Percentiles rank a stretch among this genome's conserved stretches.
Evolutionary conservation across 2,113 vertebrate species (phyloP).

Genomic region (Cynocephalus volans): DNA sequence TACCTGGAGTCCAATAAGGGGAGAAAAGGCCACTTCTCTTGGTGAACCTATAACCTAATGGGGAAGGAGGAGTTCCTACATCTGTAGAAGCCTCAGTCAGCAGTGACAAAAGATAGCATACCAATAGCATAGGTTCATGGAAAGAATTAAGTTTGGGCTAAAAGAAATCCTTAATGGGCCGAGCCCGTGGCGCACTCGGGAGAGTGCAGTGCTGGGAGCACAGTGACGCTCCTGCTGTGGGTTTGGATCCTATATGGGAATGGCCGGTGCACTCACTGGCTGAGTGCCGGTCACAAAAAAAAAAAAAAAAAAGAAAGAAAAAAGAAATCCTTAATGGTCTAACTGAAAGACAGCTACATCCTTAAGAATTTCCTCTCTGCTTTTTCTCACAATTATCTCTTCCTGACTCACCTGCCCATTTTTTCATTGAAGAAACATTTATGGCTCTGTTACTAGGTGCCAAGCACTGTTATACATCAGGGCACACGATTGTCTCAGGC

Average conservation of each 20-base stretch:
- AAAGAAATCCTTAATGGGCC: background rate
- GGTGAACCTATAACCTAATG: background rate
- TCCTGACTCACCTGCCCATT: background rate
- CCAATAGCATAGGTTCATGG: background rate
- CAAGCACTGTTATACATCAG: rapidly evolving
- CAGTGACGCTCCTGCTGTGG: too few species aligned
- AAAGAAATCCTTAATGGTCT: background rate
- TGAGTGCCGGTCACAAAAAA: too few species aligned
- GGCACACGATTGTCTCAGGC: background rate
- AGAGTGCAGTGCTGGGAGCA: too few species aligned
- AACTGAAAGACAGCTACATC: background rate
- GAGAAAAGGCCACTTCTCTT: background rate
- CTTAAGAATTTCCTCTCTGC: background rate
- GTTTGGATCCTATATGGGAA: too few species aligned
- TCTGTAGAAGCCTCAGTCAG: background rate
- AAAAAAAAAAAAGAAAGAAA: too few species aligned
- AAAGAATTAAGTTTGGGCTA: background rate
- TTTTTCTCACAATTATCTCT: background rate
- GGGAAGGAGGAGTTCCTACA: background rate
- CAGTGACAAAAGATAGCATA: background rate
- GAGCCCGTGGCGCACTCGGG: too few species aligned
- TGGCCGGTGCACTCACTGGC: too few species aligned
- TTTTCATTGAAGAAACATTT: background rate
- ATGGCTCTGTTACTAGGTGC: background rate
- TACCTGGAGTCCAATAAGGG: background rate